Conservation (phyloP, 35 echinoderm and acorn worm species). For the Lytechinus pictus region DNA sequence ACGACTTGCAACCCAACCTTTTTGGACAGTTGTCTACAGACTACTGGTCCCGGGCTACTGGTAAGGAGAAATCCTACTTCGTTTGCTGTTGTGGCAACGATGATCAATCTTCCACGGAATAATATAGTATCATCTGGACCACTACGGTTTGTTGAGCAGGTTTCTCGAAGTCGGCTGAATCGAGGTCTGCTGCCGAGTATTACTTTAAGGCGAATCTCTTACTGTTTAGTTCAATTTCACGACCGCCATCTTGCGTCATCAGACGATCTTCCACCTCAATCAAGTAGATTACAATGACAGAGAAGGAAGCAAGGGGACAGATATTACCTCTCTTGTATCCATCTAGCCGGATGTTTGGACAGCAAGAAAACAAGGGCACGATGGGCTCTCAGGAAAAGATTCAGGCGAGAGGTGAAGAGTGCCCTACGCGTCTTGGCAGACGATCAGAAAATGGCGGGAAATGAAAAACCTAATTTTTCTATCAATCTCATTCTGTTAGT, state of each 20-base stretch:
- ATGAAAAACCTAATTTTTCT: not conserved
- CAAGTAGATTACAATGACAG: not conserved
- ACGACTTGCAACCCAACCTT: too few species aligned
- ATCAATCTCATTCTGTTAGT: not conserved
- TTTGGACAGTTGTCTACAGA: too few species aligned
- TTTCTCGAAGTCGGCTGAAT: too few species aligned
- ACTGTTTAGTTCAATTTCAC: too few species aligned
- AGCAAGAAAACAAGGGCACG: slow-evolving; percentile 9
- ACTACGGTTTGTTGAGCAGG: too few species aligned
- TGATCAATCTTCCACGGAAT: too few species aligned
- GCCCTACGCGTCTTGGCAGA: not conserved
- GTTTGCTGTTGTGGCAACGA: too few species aligned
- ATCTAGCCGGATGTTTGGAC: slow-evolving; percentile 1
- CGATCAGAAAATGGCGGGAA: not conserved
- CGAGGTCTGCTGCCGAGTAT: too few species aligned
- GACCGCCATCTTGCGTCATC: not conserved
- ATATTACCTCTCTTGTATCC: slow-evolving; percentile 4
- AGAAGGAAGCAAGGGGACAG: not conserved
- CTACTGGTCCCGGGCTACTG: too few species aligned
- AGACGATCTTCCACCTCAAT: not conserved
- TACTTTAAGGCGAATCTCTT: too few species aligned
- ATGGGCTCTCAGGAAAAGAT: slow-evolving; percentile 13
- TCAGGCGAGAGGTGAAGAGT: not conserved
- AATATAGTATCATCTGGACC: too few species aligned
- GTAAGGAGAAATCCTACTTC: too few species aligned